Conservation (phyloP, 2,797 vertebrate genomes). For the Schizothorax lantsangensis region DNA sequence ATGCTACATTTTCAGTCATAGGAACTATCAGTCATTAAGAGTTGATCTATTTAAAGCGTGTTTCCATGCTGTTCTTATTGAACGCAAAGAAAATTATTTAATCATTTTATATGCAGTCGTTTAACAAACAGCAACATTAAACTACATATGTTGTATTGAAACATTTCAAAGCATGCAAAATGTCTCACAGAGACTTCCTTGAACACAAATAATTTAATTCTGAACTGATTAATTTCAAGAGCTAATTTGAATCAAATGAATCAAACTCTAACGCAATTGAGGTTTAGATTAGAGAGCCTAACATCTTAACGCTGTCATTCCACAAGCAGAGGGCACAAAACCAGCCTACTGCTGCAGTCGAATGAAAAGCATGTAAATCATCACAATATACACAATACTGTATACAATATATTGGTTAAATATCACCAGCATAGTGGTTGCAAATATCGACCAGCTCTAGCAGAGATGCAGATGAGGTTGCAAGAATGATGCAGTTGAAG, state of each 20-base stretch:
- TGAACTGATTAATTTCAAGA: conserved; percentile 4
- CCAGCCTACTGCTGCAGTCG: background rate
- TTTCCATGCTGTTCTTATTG: too few species aligned
- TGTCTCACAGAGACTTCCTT: background rate
- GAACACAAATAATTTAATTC: background rate
- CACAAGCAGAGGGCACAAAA: conserved; percentile 1
- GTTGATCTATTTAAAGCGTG: too few species aligned
- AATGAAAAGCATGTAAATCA: background rate
- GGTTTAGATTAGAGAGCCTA: background rate
- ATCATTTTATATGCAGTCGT: background rate
- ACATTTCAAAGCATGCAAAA: background rate
- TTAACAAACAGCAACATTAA: background rate
- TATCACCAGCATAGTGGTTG: background rate
- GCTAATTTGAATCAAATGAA: background rate
- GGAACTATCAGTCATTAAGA: background rate
- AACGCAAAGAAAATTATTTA: background rate
- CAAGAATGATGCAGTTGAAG: background rate
- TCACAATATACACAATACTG: background rate
- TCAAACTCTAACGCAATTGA: background rate
- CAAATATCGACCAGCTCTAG: background rate
- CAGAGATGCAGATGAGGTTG: background rate
- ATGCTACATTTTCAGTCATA: background rate
- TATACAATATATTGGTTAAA: background rate
- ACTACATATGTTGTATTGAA: background rate
- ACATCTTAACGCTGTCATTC: background rate